phyloP scores from a whole-genome alignment of 2,888 invertebrate genomes.

The Ecliptopera silaceata region DNA sequence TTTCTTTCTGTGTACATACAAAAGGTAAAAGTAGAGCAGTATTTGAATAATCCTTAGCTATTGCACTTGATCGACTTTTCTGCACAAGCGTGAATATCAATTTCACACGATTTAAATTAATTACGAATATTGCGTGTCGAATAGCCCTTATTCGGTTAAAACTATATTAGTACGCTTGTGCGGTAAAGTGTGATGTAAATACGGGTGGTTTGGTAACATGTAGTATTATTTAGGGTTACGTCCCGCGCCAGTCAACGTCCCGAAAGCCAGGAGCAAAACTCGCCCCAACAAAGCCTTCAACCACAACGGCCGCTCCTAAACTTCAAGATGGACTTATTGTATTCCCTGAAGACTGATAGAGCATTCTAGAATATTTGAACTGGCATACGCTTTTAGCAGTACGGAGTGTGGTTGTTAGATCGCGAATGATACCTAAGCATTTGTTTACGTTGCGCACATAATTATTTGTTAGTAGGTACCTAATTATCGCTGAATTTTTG shows the following conservation, averaged over 20 bases:
- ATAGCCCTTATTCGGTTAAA: too few relatives aligned
- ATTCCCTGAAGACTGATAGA: conserved; percentile 58
- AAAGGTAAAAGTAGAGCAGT: conserved; percentile 26
- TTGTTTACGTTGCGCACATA: conserved; percentile 9
- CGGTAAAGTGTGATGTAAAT: conserved; percentile 4
- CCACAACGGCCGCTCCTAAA: conserved; percentile 37
- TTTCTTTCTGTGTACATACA: conserved; percentile 32
- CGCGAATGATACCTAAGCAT: not conserved
- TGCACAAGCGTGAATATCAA: conserved; percentile 11
- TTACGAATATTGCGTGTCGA: not conserved
- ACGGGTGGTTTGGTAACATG: conserved; percentile 43
- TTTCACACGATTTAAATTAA: not conserved
- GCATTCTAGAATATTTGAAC: conserved; percentile 18
- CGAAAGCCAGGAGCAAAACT: conserved; percentile 33
- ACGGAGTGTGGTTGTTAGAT: not conserved
- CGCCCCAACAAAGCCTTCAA: conserved; percentile 32
- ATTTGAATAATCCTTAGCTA: conserved; percentile 14
- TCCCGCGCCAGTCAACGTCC: conserved; percentile 41
- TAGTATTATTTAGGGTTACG: conserved; percentile 56
- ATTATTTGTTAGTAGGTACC: not conserved
- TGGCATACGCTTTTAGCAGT: conserved; percentile 17
- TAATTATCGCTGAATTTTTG: too few relatives aligned
- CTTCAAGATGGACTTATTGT: conserved; percentile 43
- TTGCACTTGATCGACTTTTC: conserved; percentile 22
- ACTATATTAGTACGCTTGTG: conserved; percentile 10